Percentiles rank a stretch among this genome's conserved stretches.
Conservation (phyloP, 2,113 vertebrate species). For the Rhinichthys klamathensis region DNA sequence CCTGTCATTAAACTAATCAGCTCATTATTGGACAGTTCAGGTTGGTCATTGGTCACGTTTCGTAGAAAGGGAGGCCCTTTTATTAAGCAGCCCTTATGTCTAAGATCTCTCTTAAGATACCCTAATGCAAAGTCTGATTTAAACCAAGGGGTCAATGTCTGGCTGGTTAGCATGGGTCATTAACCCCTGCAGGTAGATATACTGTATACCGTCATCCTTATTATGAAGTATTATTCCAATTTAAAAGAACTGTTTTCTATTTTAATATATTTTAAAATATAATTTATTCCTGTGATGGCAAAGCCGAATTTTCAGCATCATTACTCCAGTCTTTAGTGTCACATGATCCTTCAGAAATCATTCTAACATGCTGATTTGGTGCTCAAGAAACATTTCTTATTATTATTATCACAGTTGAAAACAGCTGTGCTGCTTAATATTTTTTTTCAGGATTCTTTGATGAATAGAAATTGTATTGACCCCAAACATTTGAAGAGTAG, state of each 20-base stretch:
- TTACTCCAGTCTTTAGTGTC: neutral
- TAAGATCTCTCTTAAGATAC: neutral
- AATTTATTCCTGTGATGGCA: neutral
- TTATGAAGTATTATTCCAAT: no score
- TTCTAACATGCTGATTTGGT: neutral
- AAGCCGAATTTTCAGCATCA: neutral
- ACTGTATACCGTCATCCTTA: no score
- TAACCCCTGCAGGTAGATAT: no score
- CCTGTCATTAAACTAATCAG: slow-evolving; percentile 76
- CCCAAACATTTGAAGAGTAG: neutral
- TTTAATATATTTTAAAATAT: no score
- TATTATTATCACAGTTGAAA: neutral
- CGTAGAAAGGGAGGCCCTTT: slow-evolving; percentile 41
- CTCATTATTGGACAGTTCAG: slow-evolving; percentile 75
- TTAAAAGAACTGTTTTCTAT: no score
- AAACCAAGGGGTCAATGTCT: neutral
- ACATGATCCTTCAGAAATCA: neutral
- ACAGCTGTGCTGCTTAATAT: neutral
- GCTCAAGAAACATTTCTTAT: neutral
- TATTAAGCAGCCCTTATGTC: slow-evolving; percentile 59
- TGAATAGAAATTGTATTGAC: neutral
- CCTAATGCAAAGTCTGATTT: neutral
- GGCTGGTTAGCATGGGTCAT: neutral
- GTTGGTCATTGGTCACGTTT: slow-evolving; percentile 63
- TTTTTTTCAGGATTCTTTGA: no score